phyloP scores from a whole-genome alignment of 1,140 invertebrate species.

The Drosophila sucinea region DNA sequence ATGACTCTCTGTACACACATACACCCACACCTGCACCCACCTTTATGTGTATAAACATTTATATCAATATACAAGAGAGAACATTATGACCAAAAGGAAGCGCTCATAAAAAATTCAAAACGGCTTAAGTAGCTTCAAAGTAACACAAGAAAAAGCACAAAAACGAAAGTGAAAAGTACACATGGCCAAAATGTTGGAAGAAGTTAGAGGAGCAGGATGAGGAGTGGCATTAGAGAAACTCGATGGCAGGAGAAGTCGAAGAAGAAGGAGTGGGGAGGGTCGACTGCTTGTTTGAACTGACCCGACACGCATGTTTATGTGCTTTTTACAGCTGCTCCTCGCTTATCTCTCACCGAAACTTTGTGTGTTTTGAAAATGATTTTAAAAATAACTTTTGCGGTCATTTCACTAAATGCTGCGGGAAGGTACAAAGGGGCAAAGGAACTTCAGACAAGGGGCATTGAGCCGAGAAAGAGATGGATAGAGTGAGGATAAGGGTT shows the following conservation, averaged over 20 bases:
- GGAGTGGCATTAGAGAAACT: not conserved
- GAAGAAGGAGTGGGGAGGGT: too few relatives aligned
- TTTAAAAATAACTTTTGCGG: conserved; percentile 77
- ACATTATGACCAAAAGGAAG: conserved; percentile 62
- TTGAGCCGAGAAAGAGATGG: conserved; percentile 22
- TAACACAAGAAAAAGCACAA: conserved; percentile 47
- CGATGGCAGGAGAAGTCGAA: not conserved
- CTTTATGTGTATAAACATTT: conserved; percentile 56
- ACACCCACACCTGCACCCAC: conserved; percentile 12
- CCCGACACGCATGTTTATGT: conserved; percentile 74
- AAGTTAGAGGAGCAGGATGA: conserved; percentile 6
- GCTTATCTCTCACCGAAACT: conserved; percentile 68
- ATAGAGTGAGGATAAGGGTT: not conserved
- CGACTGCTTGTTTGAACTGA: conserved; percentile 47
- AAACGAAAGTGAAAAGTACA: conserved; percentile 62
- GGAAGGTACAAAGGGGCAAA: not conserved
- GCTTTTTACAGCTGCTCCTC: conserved; percentile 75
- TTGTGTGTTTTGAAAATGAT: conserved; percentile 54
- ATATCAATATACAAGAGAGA: conserved; percentile 69
- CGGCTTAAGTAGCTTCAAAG: conserved; percentile 75
- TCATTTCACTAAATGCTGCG: conserved; percentile 73
- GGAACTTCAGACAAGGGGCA: conserved; percentile 5
- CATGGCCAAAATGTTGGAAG: conserved; percentile 31
- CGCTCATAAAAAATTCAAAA: conserved; percentile 79
- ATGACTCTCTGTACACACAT: not conserved